Conservation (phyloP, 2,888 invertebrate genomes). For the Cremastinae sp. region DNA sequence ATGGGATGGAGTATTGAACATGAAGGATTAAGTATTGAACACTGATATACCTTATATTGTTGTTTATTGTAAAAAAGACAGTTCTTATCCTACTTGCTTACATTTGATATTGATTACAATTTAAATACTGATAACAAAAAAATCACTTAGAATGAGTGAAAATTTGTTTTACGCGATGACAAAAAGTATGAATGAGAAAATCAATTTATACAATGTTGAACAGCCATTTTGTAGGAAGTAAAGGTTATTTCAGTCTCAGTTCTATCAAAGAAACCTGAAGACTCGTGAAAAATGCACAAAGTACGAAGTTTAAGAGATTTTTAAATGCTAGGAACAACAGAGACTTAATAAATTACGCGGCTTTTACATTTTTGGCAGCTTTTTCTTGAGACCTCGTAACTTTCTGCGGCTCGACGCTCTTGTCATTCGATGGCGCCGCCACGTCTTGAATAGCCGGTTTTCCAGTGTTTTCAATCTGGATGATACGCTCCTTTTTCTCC, state of each 20-base stretch:
- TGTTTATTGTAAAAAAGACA: constrained; percentile 7
- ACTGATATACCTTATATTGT: not conserved
- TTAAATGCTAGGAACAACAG: constrained; percentile 20
- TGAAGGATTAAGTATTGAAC: too few species aligned
- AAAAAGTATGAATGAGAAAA: too few species aligned
- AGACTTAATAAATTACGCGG: constrained; percentile 58
- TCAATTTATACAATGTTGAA: not conserved
- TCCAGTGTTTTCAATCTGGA: constrained; percentile 71
- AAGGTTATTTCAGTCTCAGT: constrained; percentile 7
- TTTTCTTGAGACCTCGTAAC: constrained; percentile 54
- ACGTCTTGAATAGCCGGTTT: constrained; percentile 64
- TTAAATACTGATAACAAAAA: too few species aligned
- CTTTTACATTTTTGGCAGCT: constrained; percentile 64
- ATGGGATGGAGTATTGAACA: too few species aligned
- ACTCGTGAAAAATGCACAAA: not conserved
- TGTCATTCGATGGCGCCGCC: not conserved
- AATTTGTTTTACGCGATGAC: too few species aligned
- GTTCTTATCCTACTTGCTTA: not conserved
- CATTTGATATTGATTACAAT: not conserved
- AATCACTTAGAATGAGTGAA: too few species aligned
- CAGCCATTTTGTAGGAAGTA: not conserved
- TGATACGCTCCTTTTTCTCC: constrained; percentile 68
- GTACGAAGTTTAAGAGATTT: not conserved
- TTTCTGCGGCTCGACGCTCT: constrained; percentile 40
- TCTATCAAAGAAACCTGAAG: not conserved